Evolutionary conservation across 2,888 invertebrate species (phyloP).

Genomic region (Eupeodes latifasciatus): DNA sequence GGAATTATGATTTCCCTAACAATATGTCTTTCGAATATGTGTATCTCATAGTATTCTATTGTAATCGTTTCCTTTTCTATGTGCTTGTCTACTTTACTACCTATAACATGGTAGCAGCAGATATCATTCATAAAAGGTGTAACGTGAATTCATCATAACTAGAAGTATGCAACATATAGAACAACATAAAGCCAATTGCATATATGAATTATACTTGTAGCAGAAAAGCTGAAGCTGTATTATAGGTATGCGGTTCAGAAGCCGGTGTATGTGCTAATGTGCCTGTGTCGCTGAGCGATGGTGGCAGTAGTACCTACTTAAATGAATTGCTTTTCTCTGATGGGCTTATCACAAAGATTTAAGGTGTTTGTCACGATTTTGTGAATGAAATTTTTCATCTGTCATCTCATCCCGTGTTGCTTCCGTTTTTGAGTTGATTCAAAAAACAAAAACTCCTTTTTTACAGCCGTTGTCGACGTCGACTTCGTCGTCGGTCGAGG

Average conservation of each 20-base stretch:
- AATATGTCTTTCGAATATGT: constrained; percentile 44
- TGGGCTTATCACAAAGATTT: constrained; percentile 72
- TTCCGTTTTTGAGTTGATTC: constrained; percentile 21
- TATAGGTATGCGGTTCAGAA: background rate
- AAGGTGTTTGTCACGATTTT: constrained; percentile 76
- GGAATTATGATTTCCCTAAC: constrained; percentile 59
- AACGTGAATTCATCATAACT: constrained; percentile 20
- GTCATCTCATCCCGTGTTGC: constrained; percentile 24
- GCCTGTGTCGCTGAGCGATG: too few species aligned
- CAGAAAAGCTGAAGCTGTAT: constrained; percentile 3
- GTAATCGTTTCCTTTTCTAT: constrained; percentile 68
- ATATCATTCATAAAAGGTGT: constrained; percentile 72
- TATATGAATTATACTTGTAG: constrained; percentile 61
- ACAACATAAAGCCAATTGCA: constrained; percentile 71
- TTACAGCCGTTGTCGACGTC: too few species aligned
- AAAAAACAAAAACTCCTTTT: background rate
- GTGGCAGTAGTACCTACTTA: constrained; percentile 59
- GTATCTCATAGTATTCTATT: constrained; percentile 62
- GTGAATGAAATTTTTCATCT: constrained; percentile 71
- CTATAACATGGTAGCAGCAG: constrained; percentile 21
- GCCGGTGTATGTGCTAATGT: too few species aligned
- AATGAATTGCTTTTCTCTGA: constrained; percentile 69
- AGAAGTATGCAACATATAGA: constrained; percentile 49
- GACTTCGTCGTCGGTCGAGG: background rate
- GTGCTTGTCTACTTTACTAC: constrained; percentile 30